phyloP scores from a whole-genome alignment of 2,113 vertebrate genomes.

The Prolemur simus region DNA sequence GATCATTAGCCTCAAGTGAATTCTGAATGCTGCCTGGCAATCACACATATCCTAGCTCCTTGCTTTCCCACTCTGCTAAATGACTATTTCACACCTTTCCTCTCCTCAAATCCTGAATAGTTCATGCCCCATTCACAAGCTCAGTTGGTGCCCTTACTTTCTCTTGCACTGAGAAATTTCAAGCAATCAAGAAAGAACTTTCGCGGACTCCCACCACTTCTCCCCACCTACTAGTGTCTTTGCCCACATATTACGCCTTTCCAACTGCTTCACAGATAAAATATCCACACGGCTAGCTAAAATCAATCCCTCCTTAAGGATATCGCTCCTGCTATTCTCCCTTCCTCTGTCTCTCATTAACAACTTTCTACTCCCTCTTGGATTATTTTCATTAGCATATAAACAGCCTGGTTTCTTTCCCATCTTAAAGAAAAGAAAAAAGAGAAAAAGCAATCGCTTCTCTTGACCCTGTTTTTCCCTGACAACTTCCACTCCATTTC shows the following conservation, averaged over 20 bases:
- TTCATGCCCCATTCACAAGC: background rate
- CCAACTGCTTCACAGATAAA: background rate
- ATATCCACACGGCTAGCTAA: background rate
- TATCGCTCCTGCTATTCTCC: background rate
- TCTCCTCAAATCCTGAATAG: background rate
- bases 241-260: background rate
- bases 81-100: background rate
- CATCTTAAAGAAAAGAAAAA: background rate
- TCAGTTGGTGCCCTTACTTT: background rate
- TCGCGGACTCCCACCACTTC: background rate
- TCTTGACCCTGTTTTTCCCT: background rate
- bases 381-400: constrained; percentile 34
- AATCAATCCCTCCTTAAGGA: background rate
- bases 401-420: background rate
- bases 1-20: background rate
- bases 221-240: too few relatives aligned
- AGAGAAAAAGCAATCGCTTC: background rate
- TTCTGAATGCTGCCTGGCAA: background rate
- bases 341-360: background rate
- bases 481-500: background rate
- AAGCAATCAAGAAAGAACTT: background rate
- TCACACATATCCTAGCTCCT: background rate
- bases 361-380: background rate
- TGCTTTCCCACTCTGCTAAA: background rate
- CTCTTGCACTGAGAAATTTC: background rate